Evolutionary conservation across 2,113 vertebrate genomes (phyloP).

Genomic region (Ophthalmolycus amberensis): DNA sequence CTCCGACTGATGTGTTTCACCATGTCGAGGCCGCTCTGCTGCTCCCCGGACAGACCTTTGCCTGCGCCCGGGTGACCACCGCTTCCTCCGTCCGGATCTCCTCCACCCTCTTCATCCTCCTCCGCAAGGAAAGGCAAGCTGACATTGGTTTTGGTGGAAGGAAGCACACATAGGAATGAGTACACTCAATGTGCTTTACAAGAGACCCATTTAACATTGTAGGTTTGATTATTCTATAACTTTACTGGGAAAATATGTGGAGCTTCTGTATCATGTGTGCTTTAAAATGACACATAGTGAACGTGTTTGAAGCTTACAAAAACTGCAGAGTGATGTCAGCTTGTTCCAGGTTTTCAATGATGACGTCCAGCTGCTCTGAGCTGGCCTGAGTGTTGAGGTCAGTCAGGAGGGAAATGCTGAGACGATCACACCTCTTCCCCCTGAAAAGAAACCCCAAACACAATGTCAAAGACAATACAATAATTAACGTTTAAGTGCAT

Average conservation of each 20-base stretch:
- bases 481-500: background rate
- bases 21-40: slow-evolving; percentile 86
- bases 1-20: slow-evolving; percentile 88
- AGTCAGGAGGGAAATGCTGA: slow-evolving; percentile 90
- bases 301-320: slow-evolving; percentile 86
- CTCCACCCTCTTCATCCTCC: slow-evolving; percentile 61
- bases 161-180: background rate
- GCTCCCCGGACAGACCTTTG: slow-evolving; percentile 87
- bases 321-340: slow-evolving; percentile 90
- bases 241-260: background rate
- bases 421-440: slow-evolving; percentile 90
- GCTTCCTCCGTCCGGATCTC: slow-evolving; percentile 39
- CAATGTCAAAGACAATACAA: background rate
- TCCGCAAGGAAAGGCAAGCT: slow-evolving; percentile 91
- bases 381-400: slow-evolving; percentile 89
- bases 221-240: background rate
- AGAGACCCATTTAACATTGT: background rate
- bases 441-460: slow-evolving; percentile 72
- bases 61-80: slow-evolving; percentile 37
- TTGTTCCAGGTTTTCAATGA: slow-evolving; percentile 89
- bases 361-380: slow-evolving; percentile 89
- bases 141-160: background rate
- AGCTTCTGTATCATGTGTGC: background rate
- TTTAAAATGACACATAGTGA: background rate
- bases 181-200: background rate